These are phyloP conservation scores for Drosophila mayri DNA, from an alignment of 1,140 invertebrate genomes.

Conservation along the genomic window DNA sequence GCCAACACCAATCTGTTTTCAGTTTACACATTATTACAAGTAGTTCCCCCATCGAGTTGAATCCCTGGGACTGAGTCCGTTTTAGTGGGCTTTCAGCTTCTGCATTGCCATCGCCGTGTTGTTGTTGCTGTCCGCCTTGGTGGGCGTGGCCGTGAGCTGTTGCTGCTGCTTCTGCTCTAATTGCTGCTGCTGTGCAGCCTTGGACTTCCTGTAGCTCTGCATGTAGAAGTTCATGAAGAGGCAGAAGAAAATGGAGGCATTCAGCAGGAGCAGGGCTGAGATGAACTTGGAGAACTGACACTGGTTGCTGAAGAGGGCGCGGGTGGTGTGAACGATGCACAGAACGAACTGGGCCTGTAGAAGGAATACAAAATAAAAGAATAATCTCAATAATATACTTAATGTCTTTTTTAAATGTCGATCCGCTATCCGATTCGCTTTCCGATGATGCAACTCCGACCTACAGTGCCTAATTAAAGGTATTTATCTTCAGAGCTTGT, in stretches of 20 bases:
- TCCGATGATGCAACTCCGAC: slow-evolving; percentile 1
- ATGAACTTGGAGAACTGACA: slow-evolving; percentile 92
- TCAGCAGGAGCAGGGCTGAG: slow-evolving; percentile 91
- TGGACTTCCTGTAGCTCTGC: slow-evolving; percentile 89
- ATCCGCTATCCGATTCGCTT: background rate
- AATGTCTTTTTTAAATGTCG: background rate
- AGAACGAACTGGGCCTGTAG: slow-evolving; percentile 91
- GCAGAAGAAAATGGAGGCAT: slow-evolving; percentile 95
- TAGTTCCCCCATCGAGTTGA: slow-evolving; percentile 47
- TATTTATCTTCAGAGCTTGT: background rate
- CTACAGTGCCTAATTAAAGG: slow-evolving; percentile 8
- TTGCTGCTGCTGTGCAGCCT: slow-evolving; percentile 54
- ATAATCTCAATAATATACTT: background rate
- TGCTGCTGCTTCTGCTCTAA: slow-evolving; percentile 22
- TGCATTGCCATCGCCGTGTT: slow-evolving; percentile 36
- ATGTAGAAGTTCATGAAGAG: slow-evolving; percentile 97
- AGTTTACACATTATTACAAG: slow-evolving; percentile 44
- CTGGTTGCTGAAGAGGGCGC: slow-evolving; percentile 89
- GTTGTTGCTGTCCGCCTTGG: slow-evolving; percentile 53
- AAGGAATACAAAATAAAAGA: slow-evolving; percentile 50
- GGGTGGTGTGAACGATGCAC: slow-evolving; percentile 91
- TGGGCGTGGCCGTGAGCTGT: slow-evolving; percentile 10
- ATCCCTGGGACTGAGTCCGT: slow-evolving; percentile 34
- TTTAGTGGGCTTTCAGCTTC: slow-evolving; percentile 69
- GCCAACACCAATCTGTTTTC: slow-evolving; percentile 74